Conservation (phyloP, 2,888 invertebrate species). For the Agrotis puta region DNA sequence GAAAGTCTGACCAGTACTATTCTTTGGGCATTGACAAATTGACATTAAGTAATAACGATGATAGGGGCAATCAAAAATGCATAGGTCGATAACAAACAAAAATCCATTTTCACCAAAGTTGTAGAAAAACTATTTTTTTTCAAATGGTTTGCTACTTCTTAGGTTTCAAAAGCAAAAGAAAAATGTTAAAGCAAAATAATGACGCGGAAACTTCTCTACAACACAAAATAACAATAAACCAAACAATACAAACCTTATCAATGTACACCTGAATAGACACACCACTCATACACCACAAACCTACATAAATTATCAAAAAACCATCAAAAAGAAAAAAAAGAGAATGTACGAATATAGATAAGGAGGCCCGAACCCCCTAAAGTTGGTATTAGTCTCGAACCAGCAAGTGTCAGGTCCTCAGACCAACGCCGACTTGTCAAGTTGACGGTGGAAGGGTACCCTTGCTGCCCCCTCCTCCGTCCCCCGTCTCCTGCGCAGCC, state of each 20-base stretch:
- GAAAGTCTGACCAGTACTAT: neutral
- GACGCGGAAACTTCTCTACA: neutral
- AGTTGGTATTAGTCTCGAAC: conserved; percentile 89
- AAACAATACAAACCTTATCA: neutral
- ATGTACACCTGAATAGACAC: neutral
- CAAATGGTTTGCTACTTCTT: no score
- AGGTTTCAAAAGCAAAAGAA: neutral
- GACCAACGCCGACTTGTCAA: conserved; percentile 87
- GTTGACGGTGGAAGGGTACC: conserved; percentile 81
- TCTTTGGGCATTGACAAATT: neutral
- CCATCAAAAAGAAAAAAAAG: conserved; percentile 37
- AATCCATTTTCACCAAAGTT: no score
- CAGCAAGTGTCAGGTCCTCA: conserved; percentile 73
- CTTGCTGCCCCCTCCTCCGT: conserved; percentile 70
- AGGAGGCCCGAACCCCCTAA: conserved; percentile 73
- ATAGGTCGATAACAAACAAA: no score
- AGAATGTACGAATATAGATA: conserved; percentile 72
- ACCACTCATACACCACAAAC: neutral
- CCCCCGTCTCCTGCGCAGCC: conserved; percentile 50
- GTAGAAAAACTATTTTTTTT: no score
- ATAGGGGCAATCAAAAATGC: neutral
- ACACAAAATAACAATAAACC: neutral
- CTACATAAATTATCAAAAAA: conserved; percentile 22
- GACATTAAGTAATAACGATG: no score
- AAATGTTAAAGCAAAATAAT: neutral